These are phyloP conservation scores for Deilephila elpenor DNA, from an alignment of 2,888 invertebrate species.

Conservation along the genomic window DNA sequence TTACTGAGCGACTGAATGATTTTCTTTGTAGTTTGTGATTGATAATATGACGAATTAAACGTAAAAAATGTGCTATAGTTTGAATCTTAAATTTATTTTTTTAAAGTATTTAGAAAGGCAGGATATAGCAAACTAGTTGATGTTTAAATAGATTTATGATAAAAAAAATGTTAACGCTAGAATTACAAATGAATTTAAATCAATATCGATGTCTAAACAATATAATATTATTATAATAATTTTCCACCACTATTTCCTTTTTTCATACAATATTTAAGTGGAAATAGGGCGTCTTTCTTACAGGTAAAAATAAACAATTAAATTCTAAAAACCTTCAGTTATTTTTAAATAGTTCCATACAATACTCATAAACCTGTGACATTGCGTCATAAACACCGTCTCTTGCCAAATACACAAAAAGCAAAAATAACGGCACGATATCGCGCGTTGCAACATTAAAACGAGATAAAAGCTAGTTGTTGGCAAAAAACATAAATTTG, in stretches of 20 bases:
- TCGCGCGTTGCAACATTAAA: constrained; percentile 59
- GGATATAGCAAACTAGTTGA: too few relatives aligned
- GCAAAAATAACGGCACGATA: constrained; percentile 57
- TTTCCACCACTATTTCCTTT: too few relatives aligned
- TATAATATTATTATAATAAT: too few relatives aligned
- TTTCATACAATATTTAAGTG: too few relatives aligned
- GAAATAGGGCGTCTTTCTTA: too few relatives aligned
- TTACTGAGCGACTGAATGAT: not conserved
- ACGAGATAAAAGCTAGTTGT: constrained; percentile 67
- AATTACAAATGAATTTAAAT: too few relatives aligned
- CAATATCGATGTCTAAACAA: too few relatives aligned
- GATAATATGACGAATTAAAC: not conserved
- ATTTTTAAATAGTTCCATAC: not conserved
- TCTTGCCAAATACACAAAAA: constrained; percentile 60
- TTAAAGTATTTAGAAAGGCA: too few relatives aligned
- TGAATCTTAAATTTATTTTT: too few relatives aligned
- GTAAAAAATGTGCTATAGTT: not conserved
- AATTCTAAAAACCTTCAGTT: not conserved
- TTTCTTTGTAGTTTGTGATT: not conserved
- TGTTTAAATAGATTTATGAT: too few relatives aligned
- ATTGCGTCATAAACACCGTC: constrained; percentile 40
- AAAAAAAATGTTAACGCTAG: too few relatives aligned
- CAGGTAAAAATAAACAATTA: not conserved
- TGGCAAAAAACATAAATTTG: constrained; percentile 79
- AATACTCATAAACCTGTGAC: constrained; percentile 23